Evolutionary conservation across 1,140 invertebrate species (phyloP).

Genomic region (Manduca sexta): DNA sequence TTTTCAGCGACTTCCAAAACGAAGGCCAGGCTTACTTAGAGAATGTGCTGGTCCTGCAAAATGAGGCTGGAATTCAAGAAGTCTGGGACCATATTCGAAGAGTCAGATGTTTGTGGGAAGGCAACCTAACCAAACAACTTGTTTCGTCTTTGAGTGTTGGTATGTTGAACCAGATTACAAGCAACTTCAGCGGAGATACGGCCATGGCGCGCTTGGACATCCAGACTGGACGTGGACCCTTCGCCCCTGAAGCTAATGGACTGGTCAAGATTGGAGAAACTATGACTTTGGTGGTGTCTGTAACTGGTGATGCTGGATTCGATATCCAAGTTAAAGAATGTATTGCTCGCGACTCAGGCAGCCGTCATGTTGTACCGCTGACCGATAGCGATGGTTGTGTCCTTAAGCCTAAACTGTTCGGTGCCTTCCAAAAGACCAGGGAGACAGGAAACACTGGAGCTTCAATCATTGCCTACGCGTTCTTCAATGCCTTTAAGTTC

Average conservation of each 20-base stretch:
- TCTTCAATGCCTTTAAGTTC: constrained; percentile 91
- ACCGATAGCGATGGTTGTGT: constrained; percentile 87
- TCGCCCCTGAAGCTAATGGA: constrained; percentile 82
- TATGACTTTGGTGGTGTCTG: constrained; percentile 87
- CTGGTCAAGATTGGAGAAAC: constrained; percentile 88
- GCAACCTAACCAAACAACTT: constrained; percentile 83
- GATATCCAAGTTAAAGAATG: constrained; percentile 87
- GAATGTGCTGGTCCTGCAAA: constrained; percentile 86
- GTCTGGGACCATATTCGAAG: constrained; percentile 86
- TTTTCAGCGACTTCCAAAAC: constrained; percentile 84
- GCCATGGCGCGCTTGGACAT: constrained; percentile 87
- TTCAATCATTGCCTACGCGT: constrained; percentile 85
- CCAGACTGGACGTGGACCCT: constrained; percentile 85
- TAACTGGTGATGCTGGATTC: constrained; percentile 86
- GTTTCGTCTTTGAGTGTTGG: constrained; percentile 84
- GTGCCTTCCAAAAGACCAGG: constrained; percentile 85
- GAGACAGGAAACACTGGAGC: constrained; percentile 83
- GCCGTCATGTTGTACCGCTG: constrained; percentile 78
- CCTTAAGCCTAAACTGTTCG: constrained; percentile 87
- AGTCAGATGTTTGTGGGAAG: constrained; percentile 88
- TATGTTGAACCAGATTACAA: constrained; percentile 85
- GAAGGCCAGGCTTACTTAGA: constrained; percentile 86
- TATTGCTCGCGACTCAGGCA: constrained; percentile 80
- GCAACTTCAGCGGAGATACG: constrained; percentile 88
- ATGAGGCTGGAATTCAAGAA: constrained; percentile 87